Base-by-base conservation (phyloP, 2,113 vertebrate species). In the Melanotaenia duboulayi region DNA sequence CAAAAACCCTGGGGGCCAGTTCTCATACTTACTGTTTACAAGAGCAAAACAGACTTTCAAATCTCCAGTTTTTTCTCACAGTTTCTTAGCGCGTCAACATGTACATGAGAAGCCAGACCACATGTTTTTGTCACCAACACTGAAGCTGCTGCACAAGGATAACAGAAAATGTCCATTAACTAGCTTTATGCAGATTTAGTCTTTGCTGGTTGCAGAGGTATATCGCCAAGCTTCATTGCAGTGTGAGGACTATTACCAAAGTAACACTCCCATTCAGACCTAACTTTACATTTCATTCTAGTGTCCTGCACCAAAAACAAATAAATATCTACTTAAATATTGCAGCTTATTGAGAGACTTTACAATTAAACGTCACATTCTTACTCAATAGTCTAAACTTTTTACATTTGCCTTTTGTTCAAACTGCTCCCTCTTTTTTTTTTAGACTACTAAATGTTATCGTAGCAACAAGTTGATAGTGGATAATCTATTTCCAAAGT, bases 401-500 rank as follows among this genome's bases (percentile, higher is more conserved):
- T 82, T 66, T 79, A 83, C 82, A 39, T 50, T 72, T 42, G 17
- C 35, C 23, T 69, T 56, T 70, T 54, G 8, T 60, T 62, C 55
- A 74, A 35, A 32, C 4, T n/a, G 50, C 28, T 48, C 44, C 12
- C 1, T 40, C 8, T 46, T 57, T 78, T 81, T 76, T n/a, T 51
- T 19, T 44, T 22, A 17, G 54, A 37, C 12, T 39, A 23, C 83
- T 70, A 77, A 81, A 70, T 70, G 69, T 77, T 60, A 85, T n/a
- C 52, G 51, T 46, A 81, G 37, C 78, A 88, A 91, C 64, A 87
- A 46, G 90, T 90, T 94, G 50, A 93, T 72, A 74, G 84, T 92
- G 75, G 92, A 93, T 83, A 95, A 80, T 94, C 92, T 95, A 60
- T 95, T 94, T 80, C 95, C 96, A 94, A 98, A 99, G 93, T 98